Conservation (phyloP, 53 echinoderm and acorn worm genomes). For the Zoroaster sp. region DNA sequence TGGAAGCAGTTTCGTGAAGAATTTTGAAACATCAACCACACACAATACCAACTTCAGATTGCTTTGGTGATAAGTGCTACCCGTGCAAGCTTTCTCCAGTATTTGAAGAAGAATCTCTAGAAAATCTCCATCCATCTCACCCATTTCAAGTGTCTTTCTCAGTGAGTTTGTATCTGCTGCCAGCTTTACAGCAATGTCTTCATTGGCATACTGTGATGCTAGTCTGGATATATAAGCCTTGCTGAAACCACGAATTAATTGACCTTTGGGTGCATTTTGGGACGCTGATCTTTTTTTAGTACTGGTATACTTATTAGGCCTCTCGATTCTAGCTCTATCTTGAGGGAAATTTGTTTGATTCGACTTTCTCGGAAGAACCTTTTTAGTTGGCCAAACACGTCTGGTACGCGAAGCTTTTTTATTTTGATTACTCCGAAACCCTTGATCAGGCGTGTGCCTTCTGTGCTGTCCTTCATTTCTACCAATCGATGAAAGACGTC, state of each 20-base stretch:
- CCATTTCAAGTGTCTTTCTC: not conserved
- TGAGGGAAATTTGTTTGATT: no score
- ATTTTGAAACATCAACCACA: slow-evolving; percentile 34
- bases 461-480: not conserved
- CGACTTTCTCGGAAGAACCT: no score
- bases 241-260: not conserved
- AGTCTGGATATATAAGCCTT: not conserved
- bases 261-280: not conserved
- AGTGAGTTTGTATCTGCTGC: not conserved
- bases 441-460: not conserved
- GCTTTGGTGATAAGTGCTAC: not conserved
- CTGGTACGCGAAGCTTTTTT: not conserved
- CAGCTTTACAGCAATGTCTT: not conserved
- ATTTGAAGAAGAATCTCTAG: slow-evolving; percentile 22
- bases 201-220: not conserved
- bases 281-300: not conserved
- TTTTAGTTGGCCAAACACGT: no score
- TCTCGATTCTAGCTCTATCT: no score
- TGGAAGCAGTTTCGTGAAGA: slow-evolving; percentile 56
- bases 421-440: not conserved
- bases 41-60: not conserved
- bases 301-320: not conserved
- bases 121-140: slow-evolving; percentile 32
- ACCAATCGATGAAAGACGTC: not conserved
- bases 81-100: slow-evolving; percentile 25